These are phyloP conservation scores for Sebastiscus tertius DNA, from an alignment of 2,797 vertebrate species.

Conservation along the genomic window DNA sequence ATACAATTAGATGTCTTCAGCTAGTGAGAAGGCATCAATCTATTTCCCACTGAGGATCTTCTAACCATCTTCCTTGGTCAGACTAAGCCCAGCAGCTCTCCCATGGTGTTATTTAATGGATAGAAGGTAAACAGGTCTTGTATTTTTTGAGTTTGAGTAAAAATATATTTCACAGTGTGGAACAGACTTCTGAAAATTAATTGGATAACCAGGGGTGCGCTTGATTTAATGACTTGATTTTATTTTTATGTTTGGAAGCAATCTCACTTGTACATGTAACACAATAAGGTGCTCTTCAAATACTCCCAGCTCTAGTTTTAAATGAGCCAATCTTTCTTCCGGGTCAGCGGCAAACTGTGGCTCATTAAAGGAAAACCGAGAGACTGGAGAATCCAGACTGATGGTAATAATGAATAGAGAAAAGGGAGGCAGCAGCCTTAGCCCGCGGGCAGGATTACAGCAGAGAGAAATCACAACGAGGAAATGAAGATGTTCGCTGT, in stretches of 20 bases:
- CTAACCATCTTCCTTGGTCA: background rate
- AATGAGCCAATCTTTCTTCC: constrained; percentile 45
- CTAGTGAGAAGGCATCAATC: background rate
- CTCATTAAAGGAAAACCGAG: constrained; percentile 62
- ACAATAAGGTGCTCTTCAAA: constrained; percentile 16
- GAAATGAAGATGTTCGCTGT: constrained; percentile 37
- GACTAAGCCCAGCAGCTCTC: background rate
- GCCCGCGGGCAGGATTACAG: constrained; percentile 55
- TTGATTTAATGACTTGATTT: constrained; percentile 28
- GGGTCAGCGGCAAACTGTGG: constrained; percentile 52
- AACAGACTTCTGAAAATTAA: constrained; percentile 10
- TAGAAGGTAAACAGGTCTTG: background rate
- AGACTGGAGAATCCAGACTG: constrained; percentile 27
- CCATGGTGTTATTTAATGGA: background rate
- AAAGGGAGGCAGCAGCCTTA: constrained; percentile 1
- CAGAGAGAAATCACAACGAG: constrained; percentile 35
- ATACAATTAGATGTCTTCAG: background rate
- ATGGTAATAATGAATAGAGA: constrained; percentile 48
- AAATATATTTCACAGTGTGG: background rate
- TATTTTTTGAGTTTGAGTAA: background rate
- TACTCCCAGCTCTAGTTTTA: constrained; percentile 11
- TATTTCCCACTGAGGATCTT: background rate
- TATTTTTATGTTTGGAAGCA: constrained; percentile 9
- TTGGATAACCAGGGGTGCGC: background rate
- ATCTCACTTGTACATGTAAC: background rate